Evolutionary conservation across 2,888 invertebrate species (phyloP), one percentile per base, ranked within the genome.

Genomic region (Zele albiditarsus): DNA sequence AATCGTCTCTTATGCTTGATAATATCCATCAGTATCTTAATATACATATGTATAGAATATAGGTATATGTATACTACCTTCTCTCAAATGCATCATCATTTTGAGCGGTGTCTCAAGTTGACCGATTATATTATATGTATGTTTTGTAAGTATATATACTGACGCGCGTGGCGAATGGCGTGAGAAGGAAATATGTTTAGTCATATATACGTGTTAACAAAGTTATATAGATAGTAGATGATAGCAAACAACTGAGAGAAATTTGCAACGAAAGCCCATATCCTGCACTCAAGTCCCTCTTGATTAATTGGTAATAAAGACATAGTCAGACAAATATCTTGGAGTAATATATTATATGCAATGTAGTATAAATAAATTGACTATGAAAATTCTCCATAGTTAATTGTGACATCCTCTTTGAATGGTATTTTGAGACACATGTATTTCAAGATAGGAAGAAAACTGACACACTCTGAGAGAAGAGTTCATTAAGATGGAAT

Each of bases 1-100:
- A 53, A 53, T 53, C 53, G 20, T 53, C 53, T 53, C 53, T 20
- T 53, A 3, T 53, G 53, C 20, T 53, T 53, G 53, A 53, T 53
- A 53, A 20, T 53, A 53, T 53, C 20, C 53, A 53, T 20, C 20
- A 53, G 3, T 53, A 53, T 20, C 4, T 53, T 53, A 53, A 20
- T 53, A n/a, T 53, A 20, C n/a, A 46, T 20, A 53, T 8, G n/a
- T 53, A 20, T 53, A 20, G 53, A 20, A 53, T 53, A 53, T 20
- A 8, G n/a, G 38, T 38, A 38, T 8, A 20, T 53, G 20, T 53
- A 2, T 53, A 53, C 8, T 53, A 10, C 20, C 53, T 53, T 53
- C 53, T 53, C 53, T 23, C 8, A 20, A 53, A 53, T 53, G 20
- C 53, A 20, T 53, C 20, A 20, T 53, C 53, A 53, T 53, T 20